Base-by-base conservation (phyloP, 1,140 invertebrate species). In the Holcopasites calliopsidis region DNA sequence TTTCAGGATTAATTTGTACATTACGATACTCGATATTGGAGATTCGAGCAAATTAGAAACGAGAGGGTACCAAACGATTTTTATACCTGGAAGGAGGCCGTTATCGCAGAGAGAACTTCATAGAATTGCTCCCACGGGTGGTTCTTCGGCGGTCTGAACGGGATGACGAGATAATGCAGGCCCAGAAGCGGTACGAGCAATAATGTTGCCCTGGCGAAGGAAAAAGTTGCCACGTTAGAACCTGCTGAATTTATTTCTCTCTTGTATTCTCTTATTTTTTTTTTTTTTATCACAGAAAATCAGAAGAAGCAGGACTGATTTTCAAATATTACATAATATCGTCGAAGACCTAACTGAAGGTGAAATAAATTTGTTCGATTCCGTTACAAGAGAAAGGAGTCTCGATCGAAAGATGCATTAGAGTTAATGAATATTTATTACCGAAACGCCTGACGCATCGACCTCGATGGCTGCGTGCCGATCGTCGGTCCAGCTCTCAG, bases 51-150 rank as follows among this genome's bases (percentile, higher is more conserved):
- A 44, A 44, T 44, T 44, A 13, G 42, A 13, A 16, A 44, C 11
- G 18, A 2, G 18, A 44, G 11, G 18, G 42, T 3, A 13, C 18
- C 42, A 44, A 16, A n/a, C 21, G 0, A 10, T 90, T 92, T 90
- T 16, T n/a, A 21, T 47, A 97, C 97, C 94, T 99, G 98, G 87
- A 97, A 95, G 55, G 97, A 98, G 42, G 95, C 95, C 21, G 95
- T 95, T 72, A 97, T 92, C 52, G 97, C 97, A 8, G 97, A 95
- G 70, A 96, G 92, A 76, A 96, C 94, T 87, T 97, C 96, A 91
- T 99, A 98, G 61, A 94, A 92, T 60, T 94, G 92, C 89, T 96
- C 95, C 92, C 94, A 95, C 10, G 94, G 91, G 83, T 95, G 94
- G 38, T 93, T 92, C 57, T 93, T 92, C 23, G 93, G 92, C 23